Evolutionary conservation across 1,140 invertebrate genomes (phyloP).

Genomic region (Adoxophyes honmai): DNA sequence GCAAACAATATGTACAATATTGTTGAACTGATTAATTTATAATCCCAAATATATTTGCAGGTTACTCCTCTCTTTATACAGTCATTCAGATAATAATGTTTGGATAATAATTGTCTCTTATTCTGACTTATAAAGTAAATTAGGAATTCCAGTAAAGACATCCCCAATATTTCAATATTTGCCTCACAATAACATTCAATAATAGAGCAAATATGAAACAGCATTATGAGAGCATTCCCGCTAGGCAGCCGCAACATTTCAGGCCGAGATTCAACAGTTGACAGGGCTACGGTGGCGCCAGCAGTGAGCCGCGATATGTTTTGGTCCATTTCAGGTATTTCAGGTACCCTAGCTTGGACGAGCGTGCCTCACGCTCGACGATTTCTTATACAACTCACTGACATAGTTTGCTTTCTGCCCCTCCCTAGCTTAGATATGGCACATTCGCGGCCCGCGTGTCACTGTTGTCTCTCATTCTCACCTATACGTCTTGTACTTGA

Average conservation of each 20-base stretch:
- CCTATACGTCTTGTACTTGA: constrained; percentile 77
- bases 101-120: neutral
- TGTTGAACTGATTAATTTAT: constrained; percentile 18
- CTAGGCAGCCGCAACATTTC: constrained; percentile 60
- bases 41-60: constrained; percentile 43
- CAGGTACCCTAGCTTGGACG: constrained; percentile 64
- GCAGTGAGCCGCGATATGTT: constrained; percentile 67
- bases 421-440: constrained; percentile 78
- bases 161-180: neutral
- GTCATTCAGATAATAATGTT: neutral
- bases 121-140: neutral
- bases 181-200: neutral
- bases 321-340: constrained; percentile 74
- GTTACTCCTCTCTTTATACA: neutral
- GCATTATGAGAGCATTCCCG: constrained; percentile 31
- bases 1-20: neutral
- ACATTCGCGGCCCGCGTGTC: constrained; percentile 77
- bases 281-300: constrained; percentile 68
- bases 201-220: constrained; percentile 3
- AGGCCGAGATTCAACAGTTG: constrained; percentile 76
- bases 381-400: constrained; percentile 68
- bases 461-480: constrained; percentile 78
- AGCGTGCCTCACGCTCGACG: constrained; percentile 62
- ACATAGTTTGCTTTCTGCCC: constrained; percentile 78
- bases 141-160: neutral